phyloP scores from a whole-genome alignment of 1,140 invertebrate species.

The Octopus sinensis region DNA sequence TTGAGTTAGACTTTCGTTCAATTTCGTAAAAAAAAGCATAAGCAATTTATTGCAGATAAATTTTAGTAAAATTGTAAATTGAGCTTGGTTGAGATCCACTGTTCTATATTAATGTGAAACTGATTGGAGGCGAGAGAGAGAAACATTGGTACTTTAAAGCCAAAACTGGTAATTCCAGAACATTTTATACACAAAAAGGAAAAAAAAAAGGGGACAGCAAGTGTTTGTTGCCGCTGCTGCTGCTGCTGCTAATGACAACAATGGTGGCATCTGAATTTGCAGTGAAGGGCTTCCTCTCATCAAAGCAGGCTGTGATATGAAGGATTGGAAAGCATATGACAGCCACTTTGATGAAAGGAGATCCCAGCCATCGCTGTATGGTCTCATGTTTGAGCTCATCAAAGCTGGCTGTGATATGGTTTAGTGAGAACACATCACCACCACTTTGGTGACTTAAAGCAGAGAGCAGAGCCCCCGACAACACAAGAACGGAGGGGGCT shows the following conservation, averaged over 20 bases:
- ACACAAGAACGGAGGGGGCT: background rate
- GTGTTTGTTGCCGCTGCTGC: too few species aligned
- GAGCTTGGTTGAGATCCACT: too few species aligned
- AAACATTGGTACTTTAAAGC: too few species aligned
- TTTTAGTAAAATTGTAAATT: too few species aligned
- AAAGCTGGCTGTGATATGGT: slow-evolving; percentile 44
- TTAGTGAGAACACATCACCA: slow-evolving; percentile 30
- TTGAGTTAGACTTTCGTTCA: too few species aligned
- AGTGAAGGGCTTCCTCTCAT: slow-evolving; percentile 27
- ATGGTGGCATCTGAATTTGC: slow-evolving; percentile 1
- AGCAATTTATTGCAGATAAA: too few species aligned
- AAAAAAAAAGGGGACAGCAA: too few species aligned
- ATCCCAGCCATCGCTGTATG: background rate
- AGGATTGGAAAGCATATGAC: background rate
- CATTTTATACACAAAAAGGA: too few species aligned
- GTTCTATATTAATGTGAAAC: too few species aligned
- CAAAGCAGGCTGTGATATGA: slow-evolving; percentile 45
- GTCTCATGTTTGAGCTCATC: slow-evolving; percentile 27
- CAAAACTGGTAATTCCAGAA: too few species aligned
- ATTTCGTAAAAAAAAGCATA: too few species aligned
- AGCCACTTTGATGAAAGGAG: slow-evolving; percentile 16
- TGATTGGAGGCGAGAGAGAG: too few species aligned
- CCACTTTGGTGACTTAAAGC: slow-evolving; percentile 28
- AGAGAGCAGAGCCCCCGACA: background rate
- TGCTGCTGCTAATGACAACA: background rate